Conservation (phyloP, 2,113 vertebrate genomes). For the Sander vitreus region DNA sequence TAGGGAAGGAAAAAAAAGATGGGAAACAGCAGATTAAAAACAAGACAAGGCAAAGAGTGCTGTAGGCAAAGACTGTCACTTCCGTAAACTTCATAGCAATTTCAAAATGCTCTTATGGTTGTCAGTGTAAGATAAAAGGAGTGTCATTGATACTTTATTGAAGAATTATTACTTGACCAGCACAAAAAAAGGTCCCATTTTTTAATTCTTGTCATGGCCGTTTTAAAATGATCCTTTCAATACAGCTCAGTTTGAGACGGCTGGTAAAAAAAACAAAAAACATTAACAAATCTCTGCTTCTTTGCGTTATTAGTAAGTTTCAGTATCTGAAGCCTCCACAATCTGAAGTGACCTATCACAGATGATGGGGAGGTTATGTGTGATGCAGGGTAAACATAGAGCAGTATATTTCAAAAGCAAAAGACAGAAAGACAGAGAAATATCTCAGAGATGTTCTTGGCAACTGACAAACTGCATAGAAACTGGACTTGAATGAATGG, state of each 20-base stretch:
- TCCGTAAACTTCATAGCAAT: constrained; percentile 16
- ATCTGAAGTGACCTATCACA: neutral
- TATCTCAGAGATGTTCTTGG: neutral
- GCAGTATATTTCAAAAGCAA: neutral
- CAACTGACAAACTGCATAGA: neutral
- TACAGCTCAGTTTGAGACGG: neutral
- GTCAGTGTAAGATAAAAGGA: constrained; percentile 19
- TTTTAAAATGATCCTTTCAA: neutral
- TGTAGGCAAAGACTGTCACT: constrained; percentile 25
- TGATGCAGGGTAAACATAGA: neutral
- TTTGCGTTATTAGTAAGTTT: too few relatives aligned
- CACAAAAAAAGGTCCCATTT: neutral
- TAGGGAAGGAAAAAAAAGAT: constrained; percentile 56
- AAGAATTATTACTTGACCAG: constrained; percentile 19
- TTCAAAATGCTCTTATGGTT: constrained; percentile 9
- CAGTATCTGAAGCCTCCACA: neutral
- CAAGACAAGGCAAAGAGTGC: constrained; percentile 11
- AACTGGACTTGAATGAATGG: neutral
- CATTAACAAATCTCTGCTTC: neutral
- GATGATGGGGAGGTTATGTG: neutral
- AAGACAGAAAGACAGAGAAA: neutral
- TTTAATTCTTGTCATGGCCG: neutral
- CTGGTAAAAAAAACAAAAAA: neutral
- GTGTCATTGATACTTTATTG: neutral
- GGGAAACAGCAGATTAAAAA: constrained; percentile 40